phyloP scores from a whole-genome alignment of 2,888 invertebrate genomes.

The Opisthograptis luteolata region DNA sequence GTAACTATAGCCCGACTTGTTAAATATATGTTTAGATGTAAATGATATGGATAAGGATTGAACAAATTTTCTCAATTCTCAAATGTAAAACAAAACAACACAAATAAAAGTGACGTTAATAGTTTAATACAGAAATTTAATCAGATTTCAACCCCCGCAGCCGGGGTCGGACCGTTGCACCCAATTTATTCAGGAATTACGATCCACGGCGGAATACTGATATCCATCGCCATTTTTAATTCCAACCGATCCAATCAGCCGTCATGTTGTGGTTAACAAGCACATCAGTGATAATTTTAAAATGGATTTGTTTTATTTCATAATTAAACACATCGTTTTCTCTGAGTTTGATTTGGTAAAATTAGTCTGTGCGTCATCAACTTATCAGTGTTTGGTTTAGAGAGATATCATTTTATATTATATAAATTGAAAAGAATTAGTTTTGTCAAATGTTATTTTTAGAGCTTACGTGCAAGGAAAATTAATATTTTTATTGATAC shows the following conservation, averaged over 20 bases:
- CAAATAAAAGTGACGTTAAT: constrained; percentile 21
- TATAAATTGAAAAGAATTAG: too few relatives aligned
- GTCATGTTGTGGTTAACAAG: constrained; percentile 43
- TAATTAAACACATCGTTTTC: not conserved
- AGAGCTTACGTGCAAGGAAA: too few relatives aligned
- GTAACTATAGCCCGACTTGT: too few relatives aligned
- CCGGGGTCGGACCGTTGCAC: constrained; percentile 22
- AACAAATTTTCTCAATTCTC: constrained; percentile 4
- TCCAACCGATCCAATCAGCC: constrained; percentile 46
- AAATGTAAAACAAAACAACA: constrained; percentile 8
- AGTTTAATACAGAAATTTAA: constrained; percentile 31
- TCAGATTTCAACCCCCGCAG: constrained; percentile 27
- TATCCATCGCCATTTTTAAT: constrained; percentile 45
- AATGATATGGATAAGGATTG: too few relatives aligned
- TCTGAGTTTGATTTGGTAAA: not conserved
- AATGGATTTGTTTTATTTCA: constrained; percentile 25
- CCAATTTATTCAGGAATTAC: constrained; percentile 34
- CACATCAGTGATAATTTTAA: constrained; percentile 40
- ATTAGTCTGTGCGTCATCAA: too few relatives aligned
- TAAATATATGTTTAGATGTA: too few relatives aligned
- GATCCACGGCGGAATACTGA: constrained; percentile 30
- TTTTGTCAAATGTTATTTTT: too few relatives aligned
- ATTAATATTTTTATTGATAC: too few relatives aligned
- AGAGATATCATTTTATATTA: too few relatives aligned
- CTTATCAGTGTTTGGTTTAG: too few relatives aligned